Percentiles rank a stretch among this genome's conserved stretches.
These are phyloP conservation scores for Standfussiana lucernea DNA, from an alignment of 2,888 invertebrate genomes.

Conservation along the genomic window DNA sequence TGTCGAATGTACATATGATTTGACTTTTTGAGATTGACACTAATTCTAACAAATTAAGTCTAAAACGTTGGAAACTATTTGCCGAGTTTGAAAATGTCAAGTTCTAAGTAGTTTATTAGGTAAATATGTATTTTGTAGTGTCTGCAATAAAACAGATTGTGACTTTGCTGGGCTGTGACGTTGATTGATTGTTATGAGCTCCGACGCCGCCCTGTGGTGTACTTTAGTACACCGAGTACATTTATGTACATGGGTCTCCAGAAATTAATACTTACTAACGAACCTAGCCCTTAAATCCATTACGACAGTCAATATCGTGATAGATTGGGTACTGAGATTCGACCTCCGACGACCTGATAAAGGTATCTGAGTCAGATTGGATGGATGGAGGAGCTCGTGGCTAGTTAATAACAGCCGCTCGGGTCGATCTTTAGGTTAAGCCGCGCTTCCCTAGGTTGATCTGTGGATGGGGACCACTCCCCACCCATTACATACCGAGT, in stretches of 20 bases:
- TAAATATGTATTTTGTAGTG: slow-evolving; percentile 28
- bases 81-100: slow-evolving; percentile 16
- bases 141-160: slow-evolving; percentile 46
- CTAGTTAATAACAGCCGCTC: too few species aligned
- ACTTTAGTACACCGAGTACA: slow-evolving; percentile 5
- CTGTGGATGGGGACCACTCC: too few species aligned
- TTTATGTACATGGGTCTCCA: slow-evolving; percentile 2
- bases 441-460: too few species aligned
- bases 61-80: not conserved
- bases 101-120: slow-evolving; percentile 28
- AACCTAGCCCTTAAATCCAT: slow-evolving; percentile 5
- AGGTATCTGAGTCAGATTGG: not conserved
- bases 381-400: not conserved
- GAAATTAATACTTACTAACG: slow-evolving; percentile 36
- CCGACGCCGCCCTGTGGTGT: slow-evolving; percentile 8
- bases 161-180: slow-evolving; percentile 40
- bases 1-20: not conserved
- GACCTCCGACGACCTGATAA: not conserved
- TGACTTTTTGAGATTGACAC: not conserved
- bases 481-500: too few species aligned
- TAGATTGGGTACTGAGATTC: not conserved
- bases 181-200: slow-evolving; percentile 52
- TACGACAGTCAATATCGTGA: not conserved
- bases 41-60: not conserved
- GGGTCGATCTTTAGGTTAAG: not conserved